Evolutionary conservation across 2,113 vertebrate genomes (phyloP), one percentile per base, ranked within the genome.

Genomic region (Calidris pygmaea): DNA sequence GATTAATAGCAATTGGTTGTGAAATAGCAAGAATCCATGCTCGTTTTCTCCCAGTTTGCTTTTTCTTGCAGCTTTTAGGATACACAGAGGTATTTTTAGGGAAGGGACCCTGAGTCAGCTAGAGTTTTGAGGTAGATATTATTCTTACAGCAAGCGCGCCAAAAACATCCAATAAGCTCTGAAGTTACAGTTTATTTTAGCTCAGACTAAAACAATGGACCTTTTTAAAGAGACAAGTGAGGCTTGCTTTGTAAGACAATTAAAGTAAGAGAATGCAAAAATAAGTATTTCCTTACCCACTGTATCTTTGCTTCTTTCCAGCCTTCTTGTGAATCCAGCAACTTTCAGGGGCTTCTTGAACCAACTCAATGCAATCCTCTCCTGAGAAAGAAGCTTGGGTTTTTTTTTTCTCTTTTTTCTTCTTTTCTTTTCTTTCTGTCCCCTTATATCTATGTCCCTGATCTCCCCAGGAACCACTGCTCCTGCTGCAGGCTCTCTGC

Each of bases 141-240:
- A 17, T 86, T 95, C 59, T 83, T 86, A 85, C 1, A 2, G 37
- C 16, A 80, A 83, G 59, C 20, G 47, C 0, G 3, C 24, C 55
- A 88, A 85, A 91, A 85, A 23, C 7, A 73, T 39, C 22, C n/a
- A 83, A 20, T 12, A 13, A 77, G 70, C 45, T 70, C 48, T 70
- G 59, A 79, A 88, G n/a, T 90, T 90, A 39, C 4, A 82, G 75
- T 80, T 66, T 94, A 85, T 83, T 95, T 94, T 83, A 92, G 23
- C 39, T 91, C 19, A 75, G 34, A 58, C 6, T 73, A 65, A 91
- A 82, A 82, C 43, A 94, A 87, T 76, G 34, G 17, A 62, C 8
- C 18, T 73, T 85, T 90, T 62, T 26, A 70, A 94, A 68, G 32
- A 58, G 35, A 41, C 6, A 88, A 79, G 71, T 3, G 4, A 83